Base-by-base conservation (phyloP, 2,113 vertebrate species). In the Camelus dromedarius region DNA sequence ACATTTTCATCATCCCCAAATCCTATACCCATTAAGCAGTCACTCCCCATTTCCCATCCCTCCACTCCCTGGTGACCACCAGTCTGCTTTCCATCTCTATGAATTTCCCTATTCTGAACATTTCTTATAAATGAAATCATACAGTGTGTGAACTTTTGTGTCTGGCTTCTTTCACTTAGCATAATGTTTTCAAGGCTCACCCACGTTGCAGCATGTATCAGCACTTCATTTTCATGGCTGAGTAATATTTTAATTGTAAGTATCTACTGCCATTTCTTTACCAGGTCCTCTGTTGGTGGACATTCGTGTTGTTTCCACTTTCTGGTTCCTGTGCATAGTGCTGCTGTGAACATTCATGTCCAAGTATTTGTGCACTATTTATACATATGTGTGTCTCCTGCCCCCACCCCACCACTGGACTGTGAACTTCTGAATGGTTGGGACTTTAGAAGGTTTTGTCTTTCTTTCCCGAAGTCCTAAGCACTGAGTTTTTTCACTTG, bases 371-470 rank as follows among this genome's bases (percentile, higher is more conserved):
- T 79, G n/a, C 52, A 58, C 35, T 54, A 79, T 35, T 56, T 80
- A 28, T 28, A 10, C 58, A 3, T 80, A 14, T 42, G 46, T 58
- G 42, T 56, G 38, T 66, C 28, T 54, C 80, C 64, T 56, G 19
- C 16, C 54, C 58, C 42, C 32, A 16, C 12, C 6, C 4, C 1
- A 0, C 46, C 24, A 48, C 19, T 42, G 50, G 32, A 76, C 46
- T 76, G n/a, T 64, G 73, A 93, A 86, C 54, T 56, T 93, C 46
- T 64, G 87, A 94, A 86, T 81, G 32, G 35, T 50, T 80, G 64
- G 56, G 19, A 56, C 13, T 16, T 88, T 89, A 79, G 88, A 91
- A 22, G 8, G 0, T 91, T 95, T 95, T 60, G 38, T 48, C 32
- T 92, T 94, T n/a, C 73, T 52, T 67, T 91, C 16, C 48, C 48